A percentile compares a stretch with the other conserved stretches of the same genome.
Conservation (phyloP, 2,888 invertebrate species). For the Deilephila porcellus region DNA sequence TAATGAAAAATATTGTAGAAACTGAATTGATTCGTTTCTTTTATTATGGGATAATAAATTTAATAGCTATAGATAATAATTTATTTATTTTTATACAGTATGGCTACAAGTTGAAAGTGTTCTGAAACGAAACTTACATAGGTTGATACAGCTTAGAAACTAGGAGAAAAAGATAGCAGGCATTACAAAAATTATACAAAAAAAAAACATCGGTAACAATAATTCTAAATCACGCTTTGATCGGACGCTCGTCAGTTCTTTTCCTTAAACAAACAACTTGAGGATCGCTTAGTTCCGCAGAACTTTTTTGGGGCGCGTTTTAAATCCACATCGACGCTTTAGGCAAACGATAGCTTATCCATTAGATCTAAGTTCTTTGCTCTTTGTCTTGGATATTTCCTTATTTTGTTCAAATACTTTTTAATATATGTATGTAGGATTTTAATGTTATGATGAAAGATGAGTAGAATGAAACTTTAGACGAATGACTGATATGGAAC, state of each 20-base stretch:
- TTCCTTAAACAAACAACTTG: not conserved
- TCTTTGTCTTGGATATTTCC: not conserved
- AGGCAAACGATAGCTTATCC: not conserved
- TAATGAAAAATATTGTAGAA: too few relatives aligned
- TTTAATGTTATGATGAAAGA: too few relatives aligned
- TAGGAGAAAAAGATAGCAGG: too few relatives aligned
- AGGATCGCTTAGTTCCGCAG: not conserved
- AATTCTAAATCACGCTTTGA: not conserved
- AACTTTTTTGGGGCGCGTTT: not conserved
- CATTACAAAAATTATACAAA: not conserved
- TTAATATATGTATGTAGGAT: not conserved
- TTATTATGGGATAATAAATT: too few relatives aligned
- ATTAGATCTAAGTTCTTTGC: not conserved
- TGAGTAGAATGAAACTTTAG: too few relatives aligned
- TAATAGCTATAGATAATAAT: too few relatives aligned
- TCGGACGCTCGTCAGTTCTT: not conserved
- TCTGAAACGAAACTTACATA: too few relatives aligned
- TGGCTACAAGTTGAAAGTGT: too few relatives aligned
- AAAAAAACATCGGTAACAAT: not conserved
- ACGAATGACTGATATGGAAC: too few relatives aligned
- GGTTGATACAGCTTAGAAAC: too few relatives aligned
- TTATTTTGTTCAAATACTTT: not conserved
- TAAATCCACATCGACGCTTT: not conserved
- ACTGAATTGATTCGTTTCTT: too few relatives aligned
- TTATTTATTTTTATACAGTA: too few relatives aligned